Evolutionary conservation across 2,113 vertebrate genomes (phyloP).

Genomic region (Lophotis ruficrista): DNA sequence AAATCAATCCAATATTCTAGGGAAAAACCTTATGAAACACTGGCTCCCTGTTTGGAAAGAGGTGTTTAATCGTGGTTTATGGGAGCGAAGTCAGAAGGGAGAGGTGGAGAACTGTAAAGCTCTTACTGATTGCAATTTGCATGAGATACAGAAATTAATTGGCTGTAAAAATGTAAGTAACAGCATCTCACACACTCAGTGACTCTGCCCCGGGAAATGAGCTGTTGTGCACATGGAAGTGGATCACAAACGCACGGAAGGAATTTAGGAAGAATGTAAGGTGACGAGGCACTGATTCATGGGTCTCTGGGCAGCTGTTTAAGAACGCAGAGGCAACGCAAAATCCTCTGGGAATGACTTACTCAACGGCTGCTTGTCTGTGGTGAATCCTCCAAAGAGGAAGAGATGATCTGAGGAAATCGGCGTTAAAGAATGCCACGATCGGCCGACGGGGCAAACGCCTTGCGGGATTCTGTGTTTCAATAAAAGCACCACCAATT

Average conservation of each 20-base stretch:
- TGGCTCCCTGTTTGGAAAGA: background rate
- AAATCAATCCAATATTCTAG: background rate
- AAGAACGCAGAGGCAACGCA: background rate
- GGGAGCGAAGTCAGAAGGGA: background rate
- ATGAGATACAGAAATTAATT: no score
- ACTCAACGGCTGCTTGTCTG: slow-evolving; percentile 93
- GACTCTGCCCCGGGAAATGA: background rate
- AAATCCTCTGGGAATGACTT: slow-evolving; percentile 60
- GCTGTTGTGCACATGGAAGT: accelerated
- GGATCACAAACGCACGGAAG: background rate
- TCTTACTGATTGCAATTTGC: background rate
- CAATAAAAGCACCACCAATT: background rate
- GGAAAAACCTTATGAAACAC: background rate
- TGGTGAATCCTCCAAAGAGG: slow-evolving; percentile 97
- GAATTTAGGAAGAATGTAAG: background rate
- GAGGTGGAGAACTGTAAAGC: background rate
- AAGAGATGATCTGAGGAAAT: slow-evolving; percentile 93
- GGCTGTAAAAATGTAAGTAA: no score
- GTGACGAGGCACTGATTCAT: background rate
- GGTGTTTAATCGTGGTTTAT: background rate
- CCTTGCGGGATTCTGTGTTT: slow-evolving; percentile 71
- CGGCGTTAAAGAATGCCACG: slow-evolving; percentile 93
- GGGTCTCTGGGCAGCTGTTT: background rate
- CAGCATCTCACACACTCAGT: background rate
- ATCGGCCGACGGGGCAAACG: slow-evolving; percentile 84